phyloP scores from a whole-genome alignment of 2,113 vertebrate genomes.

The Machaerirhynchus nigripectus region DNA sequence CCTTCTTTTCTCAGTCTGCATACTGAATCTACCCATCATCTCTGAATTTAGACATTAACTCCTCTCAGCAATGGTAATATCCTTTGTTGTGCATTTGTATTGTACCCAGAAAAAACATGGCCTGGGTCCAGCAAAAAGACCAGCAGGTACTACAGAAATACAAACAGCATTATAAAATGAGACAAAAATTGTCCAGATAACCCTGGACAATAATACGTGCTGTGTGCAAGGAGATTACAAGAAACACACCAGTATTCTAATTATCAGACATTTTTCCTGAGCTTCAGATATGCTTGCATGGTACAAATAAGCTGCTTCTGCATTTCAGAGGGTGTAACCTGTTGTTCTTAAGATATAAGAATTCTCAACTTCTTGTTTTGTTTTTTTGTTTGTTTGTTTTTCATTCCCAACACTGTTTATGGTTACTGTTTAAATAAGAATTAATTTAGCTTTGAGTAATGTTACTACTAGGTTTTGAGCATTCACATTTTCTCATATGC shows the following conservation, averaged over 20 bases:
- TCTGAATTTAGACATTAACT: not conserved
- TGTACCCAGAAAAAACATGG: not conserved
- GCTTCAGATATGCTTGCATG: not conserved
- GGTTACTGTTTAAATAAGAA: not conserved
- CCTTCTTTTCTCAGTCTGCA: not conserved
- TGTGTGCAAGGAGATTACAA: not conserved
- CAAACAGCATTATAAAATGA: not conserved
- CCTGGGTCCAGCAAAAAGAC: not conserved
- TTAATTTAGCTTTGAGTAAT: not conserved
- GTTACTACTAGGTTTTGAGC: not conserved
- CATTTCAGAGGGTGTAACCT: not conserved
- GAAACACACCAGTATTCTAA: not conserved
- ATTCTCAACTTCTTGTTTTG: not conserved
- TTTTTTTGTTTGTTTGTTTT: not conserved
- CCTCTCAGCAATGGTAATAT: not conserved
- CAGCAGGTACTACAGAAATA: not conserved
- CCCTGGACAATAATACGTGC: not conserved
- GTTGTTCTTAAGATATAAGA: not conserved
- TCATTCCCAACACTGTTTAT: not conserved
- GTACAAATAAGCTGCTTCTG: not conserved
- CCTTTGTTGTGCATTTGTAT: not conserved
- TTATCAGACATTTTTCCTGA: not conserved
- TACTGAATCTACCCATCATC: not conserved
- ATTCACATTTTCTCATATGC: not conserved
- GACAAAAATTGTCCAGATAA: not conserved